Conservation (phyloP, 2,113 vertebrate genomes). For the Poeciliopsis prolifica region DNA sequence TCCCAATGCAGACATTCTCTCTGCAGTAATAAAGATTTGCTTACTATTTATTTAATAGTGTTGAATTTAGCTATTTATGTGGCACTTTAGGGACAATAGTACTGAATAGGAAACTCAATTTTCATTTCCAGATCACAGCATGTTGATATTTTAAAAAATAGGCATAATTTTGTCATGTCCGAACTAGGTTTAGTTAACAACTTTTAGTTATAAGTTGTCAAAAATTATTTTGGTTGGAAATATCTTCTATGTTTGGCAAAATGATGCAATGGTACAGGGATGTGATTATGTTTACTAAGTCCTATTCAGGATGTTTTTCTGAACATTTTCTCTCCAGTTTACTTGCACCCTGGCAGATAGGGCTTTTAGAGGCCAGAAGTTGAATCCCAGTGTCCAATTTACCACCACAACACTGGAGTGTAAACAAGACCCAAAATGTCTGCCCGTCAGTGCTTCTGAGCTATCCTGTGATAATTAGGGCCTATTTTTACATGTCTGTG, state of each 20-base stretch:
- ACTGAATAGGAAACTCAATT: not conserved
- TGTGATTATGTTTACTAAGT: not conserved
- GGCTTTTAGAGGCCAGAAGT: constrained; percentile 23
- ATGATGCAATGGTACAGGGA: not conserved
- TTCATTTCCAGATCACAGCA: not conserved
- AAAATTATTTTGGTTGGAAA: not conserved
- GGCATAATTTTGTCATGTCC: not conserved
- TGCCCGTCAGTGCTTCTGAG: constrained; percentile 32
- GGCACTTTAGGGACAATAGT: not conserved
- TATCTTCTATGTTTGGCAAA: not conserved
- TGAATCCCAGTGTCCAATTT: constrained; percentile 52
- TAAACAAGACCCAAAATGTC: constrained; percentile 59
- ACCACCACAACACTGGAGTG: constrained; percentile 23
- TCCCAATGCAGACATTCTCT: too few species aligned
- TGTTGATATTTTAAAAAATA: not conserved
- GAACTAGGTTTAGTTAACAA: not conserved
- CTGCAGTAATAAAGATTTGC: too few species aligned
- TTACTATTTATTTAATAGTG: too few species aligned
- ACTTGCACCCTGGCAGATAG: constrained; percentile 34
- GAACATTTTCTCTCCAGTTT: constrained; percentile 12
- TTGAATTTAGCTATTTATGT: not conserved
- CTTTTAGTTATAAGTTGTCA: not conserved
- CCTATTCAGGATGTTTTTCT: not conserved
- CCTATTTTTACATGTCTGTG: constrained; percentile 49
- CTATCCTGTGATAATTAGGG: constrained; percentile 45